These are phyloP conservation scores for Anabas testudineus DNA, from an alignment of 2,797 vertebrate species.

Conservation along the genomic window DNA sequence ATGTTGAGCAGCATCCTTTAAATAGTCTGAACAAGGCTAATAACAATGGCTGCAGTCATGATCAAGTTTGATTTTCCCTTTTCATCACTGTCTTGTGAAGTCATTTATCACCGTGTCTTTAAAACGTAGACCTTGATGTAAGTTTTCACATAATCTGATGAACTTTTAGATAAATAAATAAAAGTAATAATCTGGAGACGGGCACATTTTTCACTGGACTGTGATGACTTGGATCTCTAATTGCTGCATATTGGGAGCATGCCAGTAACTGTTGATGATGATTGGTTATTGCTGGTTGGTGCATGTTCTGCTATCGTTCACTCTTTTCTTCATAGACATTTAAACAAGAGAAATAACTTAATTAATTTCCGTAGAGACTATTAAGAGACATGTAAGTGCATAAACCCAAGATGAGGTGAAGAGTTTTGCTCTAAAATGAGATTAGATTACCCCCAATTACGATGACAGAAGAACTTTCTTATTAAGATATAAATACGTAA, in stretches of 20 bases:
- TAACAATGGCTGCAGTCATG: background rate
- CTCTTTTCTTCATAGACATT: constrained; percentile 1
- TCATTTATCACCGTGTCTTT: background rate
- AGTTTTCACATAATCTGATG: background rate
- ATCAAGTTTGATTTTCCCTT: background rate
- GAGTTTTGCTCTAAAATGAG: constrained; percentile 33
- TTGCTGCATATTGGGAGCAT: constrained; percentile 39
- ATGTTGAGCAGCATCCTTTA: constrained; percentile 1
- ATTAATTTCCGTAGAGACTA: background rate
- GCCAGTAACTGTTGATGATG: constrained; percentile 29
- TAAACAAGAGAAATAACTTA: background rate
- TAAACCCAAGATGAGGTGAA: constrained; percentile 15
- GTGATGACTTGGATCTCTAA: background rate
- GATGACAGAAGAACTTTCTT: too few species aligned
- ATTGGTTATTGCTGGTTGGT: background rate
- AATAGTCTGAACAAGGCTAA: background rate
- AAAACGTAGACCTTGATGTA: background rate
- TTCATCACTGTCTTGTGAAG: constrained; percentile 18
- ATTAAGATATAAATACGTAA: too few species aligned
- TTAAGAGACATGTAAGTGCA: background rate
- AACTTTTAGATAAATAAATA: background rate
- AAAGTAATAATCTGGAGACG: background rate
- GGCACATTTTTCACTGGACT: constrained; percentile 12
- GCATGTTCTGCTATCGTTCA: constrained; percentile 61
- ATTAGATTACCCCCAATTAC: background rate